A percentile compares a stretch with the other conserved stretches of the same genome.
Evolutionary conservation across 2,888 invertebrate genomes (phyloP).

Genomic region (Drosophila nr. medialis): DNA sequence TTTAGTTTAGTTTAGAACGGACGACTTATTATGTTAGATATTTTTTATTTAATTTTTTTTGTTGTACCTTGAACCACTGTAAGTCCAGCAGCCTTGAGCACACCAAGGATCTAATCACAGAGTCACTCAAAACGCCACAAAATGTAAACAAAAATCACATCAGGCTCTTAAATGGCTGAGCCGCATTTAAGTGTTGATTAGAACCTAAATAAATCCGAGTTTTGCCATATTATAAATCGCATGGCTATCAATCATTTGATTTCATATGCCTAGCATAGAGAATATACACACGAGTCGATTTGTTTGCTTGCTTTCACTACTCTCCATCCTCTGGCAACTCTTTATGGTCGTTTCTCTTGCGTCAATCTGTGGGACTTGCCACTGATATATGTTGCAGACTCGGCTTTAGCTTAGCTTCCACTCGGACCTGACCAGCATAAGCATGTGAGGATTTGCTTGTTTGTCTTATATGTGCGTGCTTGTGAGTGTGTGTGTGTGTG

Average conservation of each 20-base stretch:
- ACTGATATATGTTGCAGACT: slow-evolving; percentile 45
- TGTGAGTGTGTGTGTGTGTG: not conserved
- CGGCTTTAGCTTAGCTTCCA: slow-evolving; percentile 27
- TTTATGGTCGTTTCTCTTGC: slow-evolving; percentile 42
- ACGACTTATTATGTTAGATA: not conserved
- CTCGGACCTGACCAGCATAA: slow-evolving; percentile 57
- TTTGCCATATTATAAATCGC: slow-evolving; percentile 31
- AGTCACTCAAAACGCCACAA: not conserved
- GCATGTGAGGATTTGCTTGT: slow-evolving; percentile 62
- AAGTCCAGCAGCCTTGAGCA: not conserved
- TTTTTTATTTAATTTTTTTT: not conserved
- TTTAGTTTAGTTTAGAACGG: not conserved
- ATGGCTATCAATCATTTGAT: slow-evolving; percentile 46
- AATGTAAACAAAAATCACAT: slow-evolving; percentile 24
- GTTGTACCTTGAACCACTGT: not conserved
- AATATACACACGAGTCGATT: slow-evolving; percentile 29
- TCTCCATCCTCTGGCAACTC: slow-evolving; percentile 20
- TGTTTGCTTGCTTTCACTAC: slow-evolving; percentile 1
- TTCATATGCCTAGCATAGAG: slow-evolving; percentile 22
- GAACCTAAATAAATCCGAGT: slow-evolving; percentile 22
- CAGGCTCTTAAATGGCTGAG: not conserved
- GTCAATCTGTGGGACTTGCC: slow-evolving; percentile 64
- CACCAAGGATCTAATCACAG: not conserved
- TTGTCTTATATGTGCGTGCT: slow-evolving; percentile 44
- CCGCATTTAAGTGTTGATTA: slow-evolving; percentile 34